phyloP scores from a whole-genome alignment of 2,888 invertebrate genomes.

The Megastigmus dorsalis region DNA sequence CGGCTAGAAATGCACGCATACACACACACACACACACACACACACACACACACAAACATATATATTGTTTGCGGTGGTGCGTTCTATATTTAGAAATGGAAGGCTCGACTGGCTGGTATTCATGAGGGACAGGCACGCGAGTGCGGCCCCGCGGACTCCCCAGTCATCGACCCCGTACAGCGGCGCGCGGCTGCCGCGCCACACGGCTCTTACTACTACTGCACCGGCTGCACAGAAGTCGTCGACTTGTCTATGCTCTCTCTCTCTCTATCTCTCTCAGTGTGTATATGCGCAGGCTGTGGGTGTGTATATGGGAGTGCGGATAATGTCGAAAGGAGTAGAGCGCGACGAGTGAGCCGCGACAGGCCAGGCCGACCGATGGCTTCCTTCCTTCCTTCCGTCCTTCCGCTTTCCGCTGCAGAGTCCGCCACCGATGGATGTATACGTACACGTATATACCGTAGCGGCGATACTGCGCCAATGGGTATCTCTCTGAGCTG shows the following conservation, averaged over 20 bases:
- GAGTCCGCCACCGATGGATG: neutral
- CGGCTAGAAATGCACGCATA: neutral
- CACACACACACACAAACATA: neutral
- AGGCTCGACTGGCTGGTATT: conserved; percentile 59
- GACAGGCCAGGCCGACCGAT: conserved; percentile 37
- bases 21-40: too few species aligned
- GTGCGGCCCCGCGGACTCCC: conserved; percentile 57
- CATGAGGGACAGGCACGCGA: conserved; percentile 70
- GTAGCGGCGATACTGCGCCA: too few species aligned
- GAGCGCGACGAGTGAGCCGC: conserved; percentile 1
- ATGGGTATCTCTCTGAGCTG: too few species aligned
- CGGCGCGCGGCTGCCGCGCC: conserved; percentile 33
- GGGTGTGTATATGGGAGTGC: neutral
- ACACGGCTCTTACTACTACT: neutral
- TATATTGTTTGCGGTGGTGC: conserved; percentile 40
- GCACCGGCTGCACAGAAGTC: neutral
- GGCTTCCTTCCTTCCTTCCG: conserved; percentile 26
- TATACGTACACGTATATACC: too few species aligned
- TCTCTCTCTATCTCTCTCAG: too few species aligned
- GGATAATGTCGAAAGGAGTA: neutral
- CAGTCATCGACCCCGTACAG: conserved; percentile 71
- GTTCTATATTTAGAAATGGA: conserved; percentile 66
- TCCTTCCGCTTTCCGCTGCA: neutral
- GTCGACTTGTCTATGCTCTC: too few species aligned
- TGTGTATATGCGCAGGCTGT: too few species aligned